Conservation (phyloP, 2,797 vertebrate genomes). For the Tiaroga cobitis region DNA sequence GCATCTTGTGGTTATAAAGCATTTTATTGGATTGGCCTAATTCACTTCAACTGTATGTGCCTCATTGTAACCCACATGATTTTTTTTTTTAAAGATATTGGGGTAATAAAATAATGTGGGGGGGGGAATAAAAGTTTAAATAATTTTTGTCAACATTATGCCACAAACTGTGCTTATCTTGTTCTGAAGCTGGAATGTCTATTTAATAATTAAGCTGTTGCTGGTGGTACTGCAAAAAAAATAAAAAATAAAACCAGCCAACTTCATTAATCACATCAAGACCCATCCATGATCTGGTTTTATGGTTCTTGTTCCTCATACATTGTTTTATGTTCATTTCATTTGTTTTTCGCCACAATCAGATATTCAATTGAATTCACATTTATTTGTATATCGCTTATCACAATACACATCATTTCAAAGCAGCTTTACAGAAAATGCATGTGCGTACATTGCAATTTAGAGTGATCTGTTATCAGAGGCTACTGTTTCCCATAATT, state of each 20-base stretch:
- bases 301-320: neutral
- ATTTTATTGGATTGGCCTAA: neutral
- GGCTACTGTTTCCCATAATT: too few species aligned
- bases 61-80: too few species aligned
- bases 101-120: neutral
- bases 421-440: too few species aligned
- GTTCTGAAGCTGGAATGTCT: neutral
- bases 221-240: neutral
- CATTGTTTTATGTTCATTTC: neutral
- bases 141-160: neutral
- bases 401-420: too few species aligned
- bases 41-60: neutral
- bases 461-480: too few species aligned
- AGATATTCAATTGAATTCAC: neutral
- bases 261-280: neutral
- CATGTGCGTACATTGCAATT: too few species aligned
- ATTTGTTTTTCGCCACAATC: neutral
- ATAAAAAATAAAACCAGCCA: neutral
- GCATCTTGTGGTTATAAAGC: neutral
- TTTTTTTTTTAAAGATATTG: neutral
- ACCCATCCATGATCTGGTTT: neutral
- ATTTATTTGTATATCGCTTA: too few species aligned
- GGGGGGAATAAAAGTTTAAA: neutral
- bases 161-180: neutral
- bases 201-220: neutral